Base-by-base conservation (phyloP, 1,140 invertebrate species). In the Bombus huntii region DNA sequence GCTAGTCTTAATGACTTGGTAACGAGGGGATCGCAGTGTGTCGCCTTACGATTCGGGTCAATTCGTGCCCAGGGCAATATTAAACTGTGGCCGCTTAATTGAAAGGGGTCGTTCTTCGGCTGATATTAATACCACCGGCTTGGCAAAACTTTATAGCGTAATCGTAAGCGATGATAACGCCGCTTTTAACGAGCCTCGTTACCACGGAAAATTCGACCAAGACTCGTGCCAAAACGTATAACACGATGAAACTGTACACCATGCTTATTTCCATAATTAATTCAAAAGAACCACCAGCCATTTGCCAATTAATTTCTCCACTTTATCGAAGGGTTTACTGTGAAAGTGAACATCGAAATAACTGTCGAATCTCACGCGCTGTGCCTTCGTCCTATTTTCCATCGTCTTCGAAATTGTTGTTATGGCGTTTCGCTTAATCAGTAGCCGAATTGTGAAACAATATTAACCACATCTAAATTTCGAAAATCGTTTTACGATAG, bases 51-150 rank as follows among this genome's bases (percentile, higher is more conserved):
- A 85, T 83, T 85, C 81, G 75, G 88, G 88, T 89, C 83, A 83
- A 87, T 87, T 79, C 77, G 82, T 68, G 88, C 86, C 83, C 82
- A 37, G 68, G 86, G 88, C 88, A 59, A 82, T 85, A 85, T 87
- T 87, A 87, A 89, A 89, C 83, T 34, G 82, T 71, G 78, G 34
- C 9, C 9, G 76, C 82, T 77, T 89, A 89, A 89, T 89, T 89
- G 88, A 89, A 89, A 85, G 82, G 47, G 77, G 34, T 34, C 76
- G 81, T 57, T 68, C 82, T 82, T 81, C 65, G 76, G 44, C 59
- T 81, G 85, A 84, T 84, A 75, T 81, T 83, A 83, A 87, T 83
- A 76, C 57, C 71, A 53, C 47, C 47, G 66, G 62, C 71, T 5
- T 34, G 75, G 72, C 62, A 34, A 87, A 83, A 87, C 77, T 87